phyloP scores from a whole-genome alignment of 2,797 vertebrate species.

The Rhabdophis nuchalis region DNA sequence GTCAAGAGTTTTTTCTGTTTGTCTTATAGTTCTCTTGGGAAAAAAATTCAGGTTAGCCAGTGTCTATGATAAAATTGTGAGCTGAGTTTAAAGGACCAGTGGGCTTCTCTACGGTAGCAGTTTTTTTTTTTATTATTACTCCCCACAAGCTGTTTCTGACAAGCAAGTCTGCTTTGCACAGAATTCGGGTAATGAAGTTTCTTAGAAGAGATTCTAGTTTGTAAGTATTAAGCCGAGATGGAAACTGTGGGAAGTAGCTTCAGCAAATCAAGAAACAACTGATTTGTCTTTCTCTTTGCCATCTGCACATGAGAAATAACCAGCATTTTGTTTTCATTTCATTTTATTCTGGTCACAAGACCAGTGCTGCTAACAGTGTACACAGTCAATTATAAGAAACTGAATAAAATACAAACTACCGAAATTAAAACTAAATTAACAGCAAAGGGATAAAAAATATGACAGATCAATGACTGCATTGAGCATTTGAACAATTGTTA shows the following conservation, averaged over 20 bases:
- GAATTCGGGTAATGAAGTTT: background rate
- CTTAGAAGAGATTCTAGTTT: background rate
- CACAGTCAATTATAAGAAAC: background rate
- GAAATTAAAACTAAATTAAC: background rate
- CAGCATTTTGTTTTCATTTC: background rate
- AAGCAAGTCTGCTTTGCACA: background rate
- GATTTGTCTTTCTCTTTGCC: background rate
- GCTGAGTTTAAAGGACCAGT: background rate
- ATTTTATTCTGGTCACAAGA: background rate
- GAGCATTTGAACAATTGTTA: background rate
- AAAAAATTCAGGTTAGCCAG: background rate
- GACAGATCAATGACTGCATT: background rate
- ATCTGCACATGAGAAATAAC: slow-evolving; percentile 3
- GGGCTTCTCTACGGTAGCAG: background rate
- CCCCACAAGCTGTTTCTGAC: background rate
- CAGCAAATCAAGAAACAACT: background rate
- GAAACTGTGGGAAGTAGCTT: background rate
- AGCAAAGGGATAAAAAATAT: background rate
- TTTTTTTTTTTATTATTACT: background rate
- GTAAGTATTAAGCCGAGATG: background rate
- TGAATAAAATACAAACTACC: background rate
- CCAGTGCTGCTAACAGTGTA: background rate
- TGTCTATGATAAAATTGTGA: background rate
- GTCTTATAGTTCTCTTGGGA: background rate
- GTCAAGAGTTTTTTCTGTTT: background rate